Percentiles rank a stretch among this genome's conserved stretches.
These are phyloP conservation scores for Egretta garzetta DNA, from an alignment of 2,113 vertebrate genomes.

Conservation along the genomic window DNA sequence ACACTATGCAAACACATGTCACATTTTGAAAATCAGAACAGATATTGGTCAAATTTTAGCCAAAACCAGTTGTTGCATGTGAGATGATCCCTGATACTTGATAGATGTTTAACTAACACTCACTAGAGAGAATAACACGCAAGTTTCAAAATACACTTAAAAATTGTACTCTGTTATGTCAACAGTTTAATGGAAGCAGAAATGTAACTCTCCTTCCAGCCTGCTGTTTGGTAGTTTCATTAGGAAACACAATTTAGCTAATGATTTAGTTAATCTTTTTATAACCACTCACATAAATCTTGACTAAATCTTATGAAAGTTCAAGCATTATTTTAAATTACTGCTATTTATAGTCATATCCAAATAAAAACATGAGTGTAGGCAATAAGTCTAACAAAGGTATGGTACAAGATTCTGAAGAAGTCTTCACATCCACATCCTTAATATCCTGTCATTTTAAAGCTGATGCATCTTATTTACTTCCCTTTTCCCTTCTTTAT, in stretches of 20 bases:
- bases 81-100: not conserved
- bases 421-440: not conserved
- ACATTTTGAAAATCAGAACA: not conserved
- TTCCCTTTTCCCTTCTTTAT: not conserved
- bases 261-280: slow-evolving; percentile 10
- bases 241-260: not conserved
- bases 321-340: not conserved
- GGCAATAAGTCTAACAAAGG: not conserved
- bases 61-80: not conserved
- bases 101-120: not conserved
- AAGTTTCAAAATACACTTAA: not conserved
- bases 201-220: not conserved
- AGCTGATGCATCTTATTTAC: not conserved
- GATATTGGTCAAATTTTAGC: not conserved
- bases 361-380: not conserved
- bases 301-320: not conserved
- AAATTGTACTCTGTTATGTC: not conserved
- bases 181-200: not conserved
- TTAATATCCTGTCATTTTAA: not conserved
- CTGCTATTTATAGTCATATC: not conserved
- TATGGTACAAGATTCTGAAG: not conserved
- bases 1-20: not conserved
- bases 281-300: not conserved
- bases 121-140: not conserved
- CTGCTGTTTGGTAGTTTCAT: not conserved